Conservation (phyloP, 2,797 vertebrate genomes). For the Sebastolobus altivelis region DNA sequence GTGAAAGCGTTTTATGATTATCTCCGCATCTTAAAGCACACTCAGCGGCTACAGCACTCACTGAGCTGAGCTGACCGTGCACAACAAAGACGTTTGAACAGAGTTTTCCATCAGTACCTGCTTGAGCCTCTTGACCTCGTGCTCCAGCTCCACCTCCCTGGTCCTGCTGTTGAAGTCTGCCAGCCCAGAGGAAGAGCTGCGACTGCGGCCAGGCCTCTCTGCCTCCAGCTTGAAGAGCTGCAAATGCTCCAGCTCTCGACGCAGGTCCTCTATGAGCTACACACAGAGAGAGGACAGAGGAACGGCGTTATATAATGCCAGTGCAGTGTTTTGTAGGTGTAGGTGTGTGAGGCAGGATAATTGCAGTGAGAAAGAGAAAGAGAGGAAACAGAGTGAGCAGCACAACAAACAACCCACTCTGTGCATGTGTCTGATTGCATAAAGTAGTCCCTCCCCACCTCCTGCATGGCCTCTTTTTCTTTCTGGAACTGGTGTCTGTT, state of each 20-base stretch:
- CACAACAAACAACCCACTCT: slow-evolving; percentile 20
- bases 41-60: background rate
- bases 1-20: background rate
- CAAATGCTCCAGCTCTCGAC: slow-evolving; percentile 94
- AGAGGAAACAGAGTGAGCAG: background rate
- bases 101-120: slow-evolving; percentile 83
- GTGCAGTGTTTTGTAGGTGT: slow-evolving; percentile 36
- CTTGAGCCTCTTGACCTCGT: slow-evolving; percentile 93
- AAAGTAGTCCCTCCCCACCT: slow-evolving; percentile 82
- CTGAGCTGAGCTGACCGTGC: background rate
- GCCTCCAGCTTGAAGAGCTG: slow-evolving; percentile 94
- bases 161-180: slow-evolving; percentile 90
- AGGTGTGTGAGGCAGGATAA: slow-evolving; percentile 21
- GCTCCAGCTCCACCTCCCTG: slow-evolving; percentile 94
- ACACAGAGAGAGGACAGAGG: slow-evolving; percentile 26
- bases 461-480: slow-evolving; percentile 95
- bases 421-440: slow-evolving; percentile 8
- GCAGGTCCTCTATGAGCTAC: slow-evolving; percentile 95
- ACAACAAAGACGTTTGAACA: background rate
- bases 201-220: slow-evolving; percentile 87
- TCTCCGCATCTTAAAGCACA: background rate
- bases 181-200: slow-evolving; percentile 87
- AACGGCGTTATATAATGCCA: slow-evolving; percentile 32
- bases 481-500: slow-evolving; percentile 94
- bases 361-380: slow-evolving; percentile 1